Evolutionary conservation across 2,888 invertebrate genomes (phyloP).

Genomic region (Byasa hedistus): DNA sequence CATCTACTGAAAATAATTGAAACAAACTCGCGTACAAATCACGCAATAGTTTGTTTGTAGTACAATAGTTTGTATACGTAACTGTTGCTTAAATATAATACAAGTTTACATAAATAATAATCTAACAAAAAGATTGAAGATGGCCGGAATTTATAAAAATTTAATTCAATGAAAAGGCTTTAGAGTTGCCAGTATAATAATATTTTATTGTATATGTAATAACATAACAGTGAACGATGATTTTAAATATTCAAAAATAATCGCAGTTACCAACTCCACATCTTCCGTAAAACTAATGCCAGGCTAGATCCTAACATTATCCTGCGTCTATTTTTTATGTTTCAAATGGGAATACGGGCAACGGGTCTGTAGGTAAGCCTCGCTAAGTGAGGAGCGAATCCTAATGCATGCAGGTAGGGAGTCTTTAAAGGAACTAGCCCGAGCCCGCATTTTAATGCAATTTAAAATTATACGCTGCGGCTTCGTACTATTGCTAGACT

Average conservation of each 20-base stretch:
- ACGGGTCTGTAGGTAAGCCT: slow-evolving; percentile 77
- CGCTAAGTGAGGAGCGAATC: slow-evolving; percentile 65
- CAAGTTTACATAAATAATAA: too few relatives aligned
- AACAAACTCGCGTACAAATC: too few relatives aligned
- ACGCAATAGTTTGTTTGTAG: too few relatives aligned
- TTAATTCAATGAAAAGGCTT: too few relatives aligned
- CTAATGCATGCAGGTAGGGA: slow-evolving; percentile 72
- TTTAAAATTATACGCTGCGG: slow-evolving; percentile 28
- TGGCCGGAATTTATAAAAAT: too few relatives aligned
- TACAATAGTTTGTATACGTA: too few relatives aligned
- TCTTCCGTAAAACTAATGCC: slow-evolving; percentile 29
- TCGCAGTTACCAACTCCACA: slow-evolving; percentile 44
- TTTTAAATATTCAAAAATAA: not conserved
- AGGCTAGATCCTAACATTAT: slow-evolving; percentile 72
- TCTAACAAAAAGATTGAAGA: too few relatives aligned
- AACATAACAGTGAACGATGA: not conserved
- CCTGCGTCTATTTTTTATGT: slow-evolving; percentile 73
- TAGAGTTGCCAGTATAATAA: not conserved
- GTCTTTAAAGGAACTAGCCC: slow-evolving; percentile 44
- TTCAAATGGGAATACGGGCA: slow-evolving; percentile 76
- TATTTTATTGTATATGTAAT: not conserved
- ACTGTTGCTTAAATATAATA: too few relatives aligned
- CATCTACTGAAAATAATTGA: too few relatives aligned
- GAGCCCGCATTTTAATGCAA: slow-evolving; percentile 37
- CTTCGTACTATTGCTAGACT: slow-evolving; percentile 13